Conservation (phyloP, 2,113 vertebrate species). For the Motacilla alba region DNA sequence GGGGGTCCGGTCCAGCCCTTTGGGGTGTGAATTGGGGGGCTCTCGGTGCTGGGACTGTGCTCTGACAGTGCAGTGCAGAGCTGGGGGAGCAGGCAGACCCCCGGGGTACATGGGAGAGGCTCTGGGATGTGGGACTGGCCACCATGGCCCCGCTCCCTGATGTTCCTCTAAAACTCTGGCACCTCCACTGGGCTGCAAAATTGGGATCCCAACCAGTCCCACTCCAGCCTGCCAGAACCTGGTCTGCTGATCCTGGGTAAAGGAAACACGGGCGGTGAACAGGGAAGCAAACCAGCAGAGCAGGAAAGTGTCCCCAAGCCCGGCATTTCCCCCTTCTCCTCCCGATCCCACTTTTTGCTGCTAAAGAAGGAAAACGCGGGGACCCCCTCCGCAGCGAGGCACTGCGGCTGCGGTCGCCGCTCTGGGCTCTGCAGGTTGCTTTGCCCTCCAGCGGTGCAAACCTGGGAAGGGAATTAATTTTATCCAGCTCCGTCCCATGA, state of each 20-base stretch:
- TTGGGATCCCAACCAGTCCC: background rate
- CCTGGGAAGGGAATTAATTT: background rate
- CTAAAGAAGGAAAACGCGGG: background rate
- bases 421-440: background rate
- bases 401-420: rapidly evolving
- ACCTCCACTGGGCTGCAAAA: background rate
- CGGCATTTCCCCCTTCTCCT: background rate
- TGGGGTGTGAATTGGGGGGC: background rate
- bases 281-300: background rate
- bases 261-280: background rate
- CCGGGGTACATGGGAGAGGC: rapidly evolving
- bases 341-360: background rate
- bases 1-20: background rate
- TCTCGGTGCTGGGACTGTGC: rapidly evolving
- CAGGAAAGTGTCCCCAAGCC: background rate
- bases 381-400: rapidly evolving
- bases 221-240: rapidly evolving
- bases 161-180: background rate
- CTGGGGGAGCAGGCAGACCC: background rate
- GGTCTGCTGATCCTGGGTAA: background rate
- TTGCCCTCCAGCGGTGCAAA: background rate
- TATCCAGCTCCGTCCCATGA: rapidly evolving
- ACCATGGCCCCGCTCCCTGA: background rate
- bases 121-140: background rate
- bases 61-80: background rate